These are phyloP conservation scores for Tapera naevia DNA, from an alignment of 2,797 vertebrate genomes.

Conservation along the genomic window DNA sequence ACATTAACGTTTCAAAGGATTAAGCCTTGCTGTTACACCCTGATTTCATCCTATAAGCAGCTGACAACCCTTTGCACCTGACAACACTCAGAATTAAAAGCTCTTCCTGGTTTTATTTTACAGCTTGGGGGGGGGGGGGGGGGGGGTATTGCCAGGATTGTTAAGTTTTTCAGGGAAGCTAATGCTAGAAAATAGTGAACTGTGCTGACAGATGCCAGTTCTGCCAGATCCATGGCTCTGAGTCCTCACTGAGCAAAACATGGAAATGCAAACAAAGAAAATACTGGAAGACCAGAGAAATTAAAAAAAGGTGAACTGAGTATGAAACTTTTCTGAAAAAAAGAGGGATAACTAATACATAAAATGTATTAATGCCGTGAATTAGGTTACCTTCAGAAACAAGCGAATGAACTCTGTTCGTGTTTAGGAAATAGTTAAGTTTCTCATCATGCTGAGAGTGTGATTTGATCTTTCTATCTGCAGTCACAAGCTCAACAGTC, in stretches of 20 bases:
- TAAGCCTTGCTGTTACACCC: not conserved
- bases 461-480: not conserved
- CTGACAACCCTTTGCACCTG: not conserved
- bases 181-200: not conserved
- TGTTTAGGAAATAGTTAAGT: not conserved
- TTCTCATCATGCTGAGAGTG: not conserved
- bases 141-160: not conserved
- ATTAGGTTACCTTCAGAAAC: not conserved
- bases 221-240: not conserved
- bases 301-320: not conserved
- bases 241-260: not conserved
- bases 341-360: not conserved
- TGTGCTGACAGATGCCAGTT: not conserved
- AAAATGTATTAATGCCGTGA: not conserved
- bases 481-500: not conserved
- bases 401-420: not conserved
- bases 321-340: not conserved
- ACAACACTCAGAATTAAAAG: not conserved
- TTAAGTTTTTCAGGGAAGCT: not conserved
- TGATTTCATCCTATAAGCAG: not conserved
- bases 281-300: not conserved
- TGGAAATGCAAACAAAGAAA: not conserved
- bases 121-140: not conserved
- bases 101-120: not conserved
- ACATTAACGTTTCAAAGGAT: not conserved